Percentiles rank a stretch among this genome's conserved stretches.
These are phyloP conservation scores for Caerostris extrusa DNA, from an alignment of 1,140 invertebrate genomes.

Conservation along the genomic window DNA sequence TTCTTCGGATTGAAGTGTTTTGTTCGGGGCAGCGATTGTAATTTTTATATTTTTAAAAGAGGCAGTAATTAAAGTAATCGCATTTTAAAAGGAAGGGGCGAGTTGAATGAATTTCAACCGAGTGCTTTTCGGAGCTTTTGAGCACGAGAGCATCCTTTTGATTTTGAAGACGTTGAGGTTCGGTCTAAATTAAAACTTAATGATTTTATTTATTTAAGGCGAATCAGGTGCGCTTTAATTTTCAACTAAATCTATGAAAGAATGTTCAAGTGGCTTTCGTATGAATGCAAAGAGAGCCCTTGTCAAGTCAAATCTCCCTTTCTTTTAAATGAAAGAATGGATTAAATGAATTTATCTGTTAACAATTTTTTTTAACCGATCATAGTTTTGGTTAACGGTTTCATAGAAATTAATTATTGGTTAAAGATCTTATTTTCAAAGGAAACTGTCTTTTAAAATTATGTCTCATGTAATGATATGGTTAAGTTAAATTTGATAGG, in stretches of 20 bases:
- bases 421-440: no score
- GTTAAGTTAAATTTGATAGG: no score
- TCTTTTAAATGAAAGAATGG: no score
- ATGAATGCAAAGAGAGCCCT: no score
- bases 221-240: neutral
- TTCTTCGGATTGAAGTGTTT: conserved; percentile 18
- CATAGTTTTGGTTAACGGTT: no score
- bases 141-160: neutral
- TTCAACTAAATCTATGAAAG: neutral
- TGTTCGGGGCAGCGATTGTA: neutral
- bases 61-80: conserved; percentile 23
- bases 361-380: no score
- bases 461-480: no score
- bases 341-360: no score
- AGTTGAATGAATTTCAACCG: neutral
- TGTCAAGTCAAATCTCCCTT: no score
- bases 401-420: no score
- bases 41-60: conserved; percentile 19
- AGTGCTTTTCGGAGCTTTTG: conserved; percentile 1
- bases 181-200: conserved; percentile 15
- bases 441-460: no score
- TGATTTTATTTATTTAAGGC: neutral
- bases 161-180: neutral
- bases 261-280: neutral
- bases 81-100: neutral